Evolutionary conservation across 2,888 invertebrate species (phyloP).

Genomic region (Xylota sylvarum): DNA sequence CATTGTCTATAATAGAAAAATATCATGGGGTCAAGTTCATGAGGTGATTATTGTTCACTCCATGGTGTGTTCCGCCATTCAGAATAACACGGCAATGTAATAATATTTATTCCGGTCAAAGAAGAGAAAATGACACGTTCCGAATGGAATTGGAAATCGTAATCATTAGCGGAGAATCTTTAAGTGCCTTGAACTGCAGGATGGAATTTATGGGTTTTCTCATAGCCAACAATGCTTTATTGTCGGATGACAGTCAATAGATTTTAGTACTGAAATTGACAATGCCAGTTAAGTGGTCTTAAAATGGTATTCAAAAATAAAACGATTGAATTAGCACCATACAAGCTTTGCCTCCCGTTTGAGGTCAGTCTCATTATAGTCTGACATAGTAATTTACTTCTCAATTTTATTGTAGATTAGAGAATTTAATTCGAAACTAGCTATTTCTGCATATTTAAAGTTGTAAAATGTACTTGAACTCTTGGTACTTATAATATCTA

Average conservation of each 20-base stretch:
- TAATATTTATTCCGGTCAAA: slow-evolving; percentile 34
- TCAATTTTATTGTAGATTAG: background rate
- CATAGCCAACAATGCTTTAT: background rate
- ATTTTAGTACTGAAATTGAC: background rate
- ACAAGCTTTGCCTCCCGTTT: background rate
- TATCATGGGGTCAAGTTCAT: slow-evolving; percentile 72
- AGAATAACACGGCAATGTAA: slow-evolving; percentile 1
- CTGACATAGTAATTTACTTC: background rate
- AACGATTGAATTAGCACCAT: background rate
- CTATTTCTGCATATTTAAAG: too few relatives aligned
- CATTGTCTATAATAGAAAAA: slow-evolving; percentile 51
- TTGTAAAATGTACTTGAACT: too few relatives aligned
- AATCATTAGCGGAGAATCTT: slow-evolving; percentile 7
- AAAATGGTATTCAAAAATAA: background rate
- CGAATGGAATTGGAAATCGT: slow-evolving; percentile 27
- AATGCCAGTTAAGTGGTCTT: background rate
- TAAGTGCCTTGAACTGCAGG: slow-evolving; percentile 11
- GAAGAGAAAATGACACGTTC: slow-evolving; percentile 18
- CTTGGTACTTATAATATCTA: too few relatives aligned
- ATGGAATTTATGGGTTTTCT: slow-evolving; percentile 10
- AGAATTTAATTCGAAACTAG: background rate
- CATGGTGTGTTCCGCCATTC: slow-evolving; percentile 8
- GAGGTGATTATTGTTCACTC: slow-evolving; percentile 47
- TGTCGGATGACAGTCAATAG: background rate
- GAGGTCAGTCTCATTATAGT: background rate